These are phyloP conservation scores for Rousettus leschenaultii DNA, from an alignment of 2,113 vertebrate genomes.

Conservation along the genomic window DNA sequence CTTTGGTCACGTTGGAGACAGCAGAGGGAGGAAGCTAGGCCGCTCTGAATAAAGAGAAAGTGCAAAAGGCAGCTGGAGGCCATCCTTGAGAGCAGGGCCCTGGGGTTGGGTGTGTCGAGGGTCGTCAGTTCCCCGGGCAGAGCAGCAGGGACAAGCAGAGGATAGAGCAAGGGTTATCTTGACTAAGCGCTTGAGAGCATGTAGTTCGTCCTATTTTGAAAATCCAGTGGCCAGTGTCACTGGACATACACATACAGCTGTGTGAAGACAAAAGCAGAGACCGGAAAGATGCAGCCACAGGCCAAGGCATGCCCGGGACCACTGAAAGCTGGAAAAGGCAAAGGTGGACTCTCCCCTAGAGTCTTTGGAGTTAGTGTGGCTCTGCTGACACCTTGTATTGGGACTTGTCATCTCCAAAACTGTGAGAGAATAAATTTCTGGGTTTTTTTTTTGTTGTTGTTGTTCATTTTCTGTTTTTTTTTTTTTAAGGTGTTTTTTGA, in stretches of 20 bases:
- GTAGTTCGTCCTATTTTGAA: neutral
- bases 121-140: no score
- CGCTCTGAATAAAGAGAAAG: neutral
- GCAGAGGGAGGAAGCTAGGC: neutral
- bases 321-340: neutral
- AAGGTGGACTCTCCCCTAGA: neutral
- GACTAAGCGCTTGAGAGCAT: neutral
- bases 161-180: neutral
- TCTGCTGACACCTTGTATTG: neutral
- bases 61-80: neutral
- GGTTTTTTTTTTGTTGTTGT: neutral
- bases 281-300: neutral
- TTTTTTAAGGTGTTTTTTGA: neutral
- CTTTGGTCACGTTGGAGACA: neutral
- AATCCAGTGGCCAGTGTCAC: neutral
- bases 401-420: neutral
- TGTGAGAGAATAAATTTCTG: neutral
- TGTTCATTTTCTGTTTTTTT: neutral
- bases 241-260: neutral
- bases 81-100: rapidly evolving
- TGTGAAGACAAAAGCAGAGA: neutral
- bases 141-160: neutral
- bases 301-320: neutral
- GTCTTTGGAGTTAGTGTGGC: no score
- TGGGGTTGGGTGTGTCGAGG: no score